These are phyloP conservation scores for Probosciger aterrimus DNA, from an alignment of 2,113 vertebrate genomes.

Conservation along the genomic window DNA sequence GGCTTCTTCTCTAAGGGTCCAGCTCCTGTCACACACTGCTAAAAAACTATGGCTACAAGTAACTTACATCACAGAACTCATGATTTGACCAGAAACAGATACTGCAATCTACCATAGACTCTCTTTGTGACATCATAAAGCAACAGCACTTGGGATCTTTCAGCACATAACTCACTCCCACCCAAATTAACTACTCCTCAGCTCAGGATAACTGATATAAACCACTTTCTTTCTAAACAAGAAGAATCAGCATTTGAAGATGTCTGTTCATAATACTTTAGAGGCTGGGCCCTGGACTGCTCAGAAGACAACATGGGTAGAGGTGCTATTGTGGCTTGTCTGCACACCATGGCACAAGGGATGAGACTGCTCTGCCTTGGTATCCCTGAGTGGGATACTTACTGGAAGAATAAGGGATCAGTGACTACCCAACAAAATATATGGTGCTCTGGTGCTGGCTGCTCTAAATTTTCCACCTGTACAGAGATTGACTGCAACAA, in stretches of 20 bases:
- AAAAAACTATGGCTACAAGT: neutral
- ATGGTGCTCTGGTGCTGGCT: neutral
- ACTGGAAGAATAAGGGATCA: neutral
- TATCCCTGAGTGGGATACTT: neutral
- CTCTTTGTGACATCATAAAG: neutral
- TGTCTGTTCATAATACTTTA: neutral
- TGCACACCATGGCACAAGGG: neutral
- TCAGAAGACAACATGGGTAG: neutral
- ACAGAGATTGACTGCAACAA: neutral
- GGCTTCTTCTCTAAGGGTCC: neutral
- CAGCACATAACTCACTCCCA: neutral
- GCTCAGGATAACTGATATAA: neutral
- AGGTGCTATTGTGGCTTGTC: neutral
- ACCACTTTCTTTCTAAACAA: neutral
- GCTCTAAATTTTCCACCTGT: neutral
- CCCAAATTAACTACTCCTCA: neutral
- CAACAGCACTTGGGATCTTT: neutral
- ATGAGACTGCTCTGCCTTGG: neutral
- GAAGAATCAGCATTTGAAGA: neutral
- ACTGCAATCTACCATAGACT: neutral
- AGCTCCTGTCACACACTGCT: neutral
- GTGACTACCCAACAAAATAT: neutral
- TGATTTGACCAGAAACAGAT: neutral
- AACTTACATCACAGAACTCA: neutral
- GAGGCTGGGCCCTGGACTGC: neutral